Evolutionary conservation across 2,797 vertebrate species (phyloP).

Genomic region (Gobio occitaniae): DNA sequence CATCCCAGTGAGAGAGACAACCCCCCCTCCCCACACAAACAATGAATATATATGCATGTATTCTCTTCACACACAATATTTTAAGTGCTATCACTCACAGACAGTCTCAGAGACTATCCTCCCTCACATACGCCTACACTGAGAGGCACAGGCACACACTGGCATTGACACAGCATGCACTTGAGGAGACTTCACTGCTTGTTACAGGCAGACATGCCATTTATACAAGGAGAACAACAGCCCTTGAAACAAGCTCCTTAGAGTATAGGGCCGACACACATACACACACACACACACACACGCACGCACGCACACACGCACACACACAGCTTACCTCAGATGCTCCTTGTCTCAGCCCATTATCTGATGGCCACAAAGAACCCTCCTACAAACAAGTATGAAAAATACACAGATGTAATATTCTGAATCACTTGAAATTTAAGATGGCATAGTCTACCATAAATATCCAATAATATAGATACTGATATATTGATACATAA

Average conservation of each 20-base stretch:
- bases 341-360: constrained; percentile 77
- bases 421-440: background rate
- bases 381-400: constrained; percentile 76
- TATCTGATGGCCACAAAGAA: constrained; percentile 85
- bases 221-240: constrained; percentile 17
- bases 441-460: background rate
- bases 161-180: constrained; percentile 30
- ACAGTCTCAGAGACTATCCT: constrained; percentile 18
- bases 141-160: constrained; percentile 19
- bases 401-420: background rate
- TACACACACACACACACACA: background rate
- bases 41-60: constrained; percentile 31
- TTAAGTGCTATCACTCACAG: constrained; percentile 41
- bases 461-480: background rate
- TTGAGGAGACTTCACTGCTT: constrained; percentile 45
- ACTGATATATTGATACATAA: background rate
- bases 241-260: constrained; percentile 3
- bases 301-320: background rate
- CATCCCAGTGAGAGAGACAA: constrained; percentile 30
- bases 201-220: constrained; percentile 16
- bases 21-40: constrained; percentile 10
- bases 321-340: constrained; percentile 79
- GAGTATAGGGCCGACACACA: constrained; percentile 61
- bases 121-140: constrained; percentile 16
- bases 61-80: constrained; percentile 6